phyloP scores from a whole-genome alignment of 2,888 invertebrate species.

The Lapara coniferarum region DNA sequence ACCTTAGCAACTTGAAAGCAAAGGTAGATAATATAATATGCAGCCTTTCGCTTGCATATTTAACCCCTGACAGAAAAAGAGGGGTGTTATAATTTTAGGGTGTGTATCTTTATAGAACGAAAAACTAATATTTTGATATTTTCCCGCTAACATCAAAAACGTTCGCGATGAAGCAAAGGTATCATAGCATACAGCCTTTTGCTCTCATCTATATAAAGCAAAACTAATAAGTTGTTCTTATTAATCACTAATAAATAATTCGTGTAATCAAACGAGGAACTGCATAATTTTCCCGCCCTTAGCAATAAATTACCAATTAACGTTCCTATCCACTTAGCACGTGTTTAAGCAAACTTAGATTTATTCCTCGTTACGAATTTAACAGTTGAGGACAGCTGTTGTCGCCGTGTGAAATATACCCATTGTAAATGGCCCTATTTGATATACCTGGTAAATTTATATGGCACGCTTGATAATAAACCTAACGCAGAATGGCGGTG shows the following conservation, averaged over 20 bases:
- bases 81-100: too few species aligned
- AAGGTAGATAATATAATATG: too few species aligned
- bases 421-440: slow-evolving; percentile 54
- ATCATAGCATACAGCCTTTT: not conserved
- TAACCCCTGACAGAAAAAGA: too few species aligned
- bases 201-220: too few species aligned
- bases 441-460: slow-evolving; percentile 57
- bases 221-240: too few species aligned
- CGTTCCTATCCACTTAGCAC: slow-evolving; percentile 19
- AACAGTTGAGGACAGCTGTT: slow-evolving; percentile 57
- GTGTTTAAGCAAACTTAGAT: slow-evolving; percentile 34
- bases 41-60: too few species aligned
- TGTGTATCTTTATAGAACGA: too few species aligned
- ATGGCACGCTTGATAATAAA: slow-evolving; percentile 54
- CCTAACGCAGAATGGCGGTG: slow-evolving; percentile 40
- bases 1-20: too few species aligned
- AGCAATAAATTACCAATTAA: slow-evolving; percentile 22
- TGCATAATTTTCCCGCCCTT: not conserved
- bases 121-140: too few species aligned
- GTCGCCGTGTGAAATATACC: slow-evolving; percentile 58
- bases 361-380: slow-evolving; percentile 59
- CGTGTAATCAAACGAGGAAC: not conserved
- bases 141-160: too few species aligned
- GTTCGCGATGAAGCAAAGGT: not conserved
- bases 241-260: not conserved